Percentiles rank a stretch among this genome's conserved stretches.
phyloP scores from a whole-genome alignment of 2,888 invertebrate genomes.

The Malachius bipustulatus region DNA sequence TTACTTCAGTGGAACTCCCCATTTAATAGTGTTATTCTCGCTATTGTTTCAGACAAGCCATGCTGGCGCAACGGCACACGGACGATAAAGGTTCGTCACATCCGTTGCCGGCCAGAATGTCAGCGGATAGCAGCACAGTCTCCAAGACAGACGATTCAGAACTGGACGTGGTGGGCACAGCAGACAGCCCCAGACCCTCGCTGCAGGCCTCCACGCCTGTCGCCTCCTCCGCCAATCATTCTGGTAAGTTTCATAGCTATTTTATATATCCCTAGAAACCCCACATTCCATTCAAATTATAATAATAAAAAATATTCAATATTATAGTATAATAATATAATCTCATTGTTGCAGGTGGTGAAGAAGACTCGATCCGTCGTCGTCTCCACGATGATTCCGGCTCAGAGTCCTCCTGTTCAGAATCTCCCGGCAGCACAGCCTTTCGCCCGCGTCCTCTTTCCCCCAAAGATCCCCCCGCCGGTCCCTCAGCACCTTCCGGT shows the following conservation, averaged over 20 bases:
- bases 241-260: constrained; percentile 25
- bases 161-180: constrained; percentile 79
- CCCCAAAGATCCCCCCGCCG: constrained; percentile 39
- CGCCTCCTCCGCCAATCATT: constrained; percentile 28
- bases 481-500: constrained; percentile 45
- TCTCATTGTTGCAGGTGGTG: constrained; percentile 44
- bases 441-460: constrained; percentile 37
- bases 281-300: too few species aligned
- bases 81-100: constrained; percentile 45
- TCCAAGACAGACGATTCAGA: constrained; percentile 74
- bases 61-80: constrained; percentile 43
- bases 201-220: constrained; percentile 36
- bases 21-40: constrained; percentile 11
- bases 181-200: constrained; percentile 65
- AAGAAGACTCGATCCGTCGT: constrained; percentile 39
- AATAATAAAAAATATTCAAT: too few species aligned
- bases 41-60: constrained; percentile 59
- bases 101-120: constrained; percentile 36
- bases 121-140: constrained; percentile 39
- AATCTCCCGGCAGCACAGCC: constrained; percentile 40
- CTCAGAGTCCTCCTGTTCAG: constrained; percentile 63
- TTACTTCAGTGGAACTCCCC: too few species aligned
- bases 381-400: constrained; percentile 54
- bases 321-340: too few species aligned
- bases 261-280: too few species aligned